These are phyloP conservation scores for Tribolium freemani DNA, from an alignment of 2,888 invertebrate genomes.

Conservation along the genomic window DNA sequence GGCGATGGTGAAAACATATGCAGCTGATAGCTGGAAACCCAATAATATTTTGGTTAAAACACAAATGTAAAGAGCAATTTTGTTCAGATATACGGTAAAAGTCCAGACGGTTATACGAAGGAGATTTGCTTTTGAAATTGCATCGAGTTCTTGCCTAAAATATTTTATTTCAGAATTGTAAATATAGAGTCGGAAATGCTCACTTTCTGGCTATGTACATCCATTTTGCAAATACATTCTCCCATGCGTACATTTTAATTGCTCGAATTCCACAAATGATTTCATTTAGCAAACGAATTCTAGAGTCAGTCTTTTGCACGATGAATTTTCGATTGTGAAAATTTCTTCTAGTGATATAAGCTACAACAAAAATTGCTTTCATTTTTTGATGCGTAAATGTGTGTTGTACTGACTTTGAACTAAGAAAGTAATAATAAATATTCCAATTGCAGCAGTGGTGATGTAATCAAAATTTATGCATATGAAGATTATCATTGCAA, in stretches of 20 bases:
- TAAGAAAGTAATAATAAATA: not conserved
- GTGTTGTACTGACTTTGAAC: not conserved
- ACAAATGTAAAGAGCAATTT: too few species aligned
- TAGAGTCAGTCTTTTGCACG: slow-evolving; percentile 2
- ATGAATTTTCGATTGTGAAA: not conserved
- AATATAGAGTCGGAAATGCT: not conserved
- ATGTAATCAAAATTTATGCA: not conserved
- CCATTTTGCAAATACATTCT: slow-evolving; percentile 3
- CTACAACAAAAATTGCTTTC: not conserved
- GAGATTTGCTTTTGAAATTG: not conserved
- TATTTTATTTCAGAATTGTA: not conserved
- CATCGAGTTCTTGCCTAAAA: not conserved
- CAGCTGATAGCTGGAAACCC: slow-evolving; percentile 67
- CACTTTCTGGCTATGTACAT: slow-evolving; percentile 1
- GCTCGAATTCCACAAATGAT: slow-evolving; percentile 1
- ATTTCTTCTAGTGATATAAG: not conserved
- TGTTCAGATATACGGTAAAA: slow-evolving; percentile 64
- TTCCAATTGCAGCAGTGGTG: not conserved
- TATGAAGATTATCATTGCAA: not conserved
- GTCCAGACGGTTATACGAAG: not conserved
- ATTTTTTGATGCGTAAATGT: too few species aligned
- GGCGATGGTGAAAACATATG: not conserved
- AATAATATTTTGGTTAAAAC: too few species aligned
- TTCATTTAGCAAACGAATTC: slow-evolving; percentile 9
- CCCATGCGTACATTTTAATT: slow-evolving; percentile 26